Conservation (phyloP, 2,797 vertebrate species). For the Pitangus sulphuratus region DNA sequence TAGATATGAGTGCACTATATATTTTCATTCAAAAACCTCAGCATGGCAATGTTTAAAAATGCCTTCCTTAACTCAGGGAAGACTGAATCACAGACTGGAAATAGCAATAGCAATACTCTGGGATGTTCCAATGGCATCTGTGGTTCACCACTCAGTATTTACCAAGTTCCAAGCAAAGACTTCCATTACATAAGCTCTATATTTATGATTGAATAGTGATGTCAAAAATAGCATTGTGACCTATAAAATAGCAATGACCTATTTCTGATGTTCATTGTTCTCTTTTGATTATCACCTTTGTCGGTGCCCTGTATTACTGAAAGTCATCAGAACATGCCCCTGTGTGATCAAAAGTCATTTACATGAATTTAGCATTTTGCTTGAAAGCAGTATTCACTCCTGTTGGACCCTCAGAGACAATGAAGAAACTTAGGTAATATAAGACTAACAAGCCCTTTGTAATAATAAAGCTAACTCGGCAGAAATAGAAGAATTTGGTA, state of each 20-base stretch:
- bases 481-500: not conserved
- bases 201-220: conserved; percentile 16
- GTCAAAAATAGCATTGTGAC: conserved; percentile 8
- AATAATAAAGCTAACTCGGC: not conserved
- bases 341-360: not conserved
- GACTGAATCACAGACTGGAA: conserved; percentile 75
- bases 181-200: conserved; percentile 5
- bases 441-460: not conserved
- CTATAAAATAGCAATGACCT: not conserved
- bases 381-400: not conserved
- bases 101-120: conserved; percentile 57
- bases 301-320: not conserved
- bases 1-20: conserved; percentile 58
- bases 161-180: conserved; percentile 48
- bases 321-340: not conserved
- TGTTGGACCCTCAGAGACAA: not conserved
- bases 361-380: not conserved
- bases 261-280: not conserved
- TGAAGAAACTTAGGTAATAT: not conserved
- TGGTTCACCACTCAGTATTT: conserved; percentile 63
- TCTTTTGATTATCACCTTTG: not conserved
- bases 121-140: conserved; percentile 66
- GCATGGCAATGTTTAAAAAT: conserved; percentile 47
- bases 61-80: conserved; percentile 40
- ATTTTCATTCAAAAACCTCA: conserved; percentile 71